Evolutionary conservation across 2,888 invertebrate species (phyloP), one percentile per base, ranked within the genome.

Genomic region (Iphiclides podalirius): DNA sequence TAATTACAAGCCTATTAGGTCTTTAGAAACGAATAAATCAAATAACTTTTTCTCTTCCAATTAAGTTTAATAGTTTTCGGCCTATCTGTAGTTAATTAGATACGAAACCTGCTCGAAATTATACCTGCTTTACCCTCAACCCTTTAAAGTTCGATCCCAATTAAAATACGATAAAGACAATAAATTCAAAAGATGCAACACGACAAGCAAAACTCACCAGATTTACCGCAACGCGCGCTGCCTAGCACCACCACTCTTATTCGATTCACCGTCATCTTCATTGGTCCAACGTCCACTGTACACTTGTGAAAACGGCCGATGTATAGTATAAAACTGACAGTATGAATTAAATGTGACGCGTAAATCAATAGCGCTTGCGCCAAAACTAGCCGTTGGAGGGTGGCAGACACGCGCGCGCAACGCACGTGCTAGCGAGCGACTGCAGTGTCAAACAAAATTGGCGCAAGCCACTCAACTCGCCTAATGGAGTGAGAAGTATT

Each of bases 161-260:
- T 55, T 70, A 66, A 20, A 20, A 20, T 20, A n/a, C n/a, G n/a
- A n/a, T n/a, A n/a, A n/a, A n/a, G n/a, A n/a, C n/a, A n/a, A n/a
- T n/a, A n/a, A n/a, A n/a, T n/a, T n/a, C n/a, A n/a, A n/a, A n/a
- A n/a, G n/a, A n/a, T n/a, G n/a, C n/a, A n/a, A n/a, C n/a, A n/a
- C n/a, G n/a, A n/a, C n/a, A n/a, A n/a, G n/a, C n/a, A 57, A 67
- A 63, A 76, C 91, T 91, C 82, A 94, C 94, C 94, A 67, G 94
- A 93, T 88, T 94, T 94, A 75, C 94, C 94, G 77, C 93, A 93
- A 70, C 92, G 90, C 66, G 93, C 89, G 83, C 93, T 92, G 68
- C 94, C 94, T 69, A 94, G 91, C 75, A 94, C 93, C 79, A 93
- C 94, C 68, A 94, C 93, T 85, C 93, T 91, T 86, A 94, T 93